phyloP scores from a whole-genome alignment of 2,888 invertebrate species.

The Acronicta alni region DNA sequence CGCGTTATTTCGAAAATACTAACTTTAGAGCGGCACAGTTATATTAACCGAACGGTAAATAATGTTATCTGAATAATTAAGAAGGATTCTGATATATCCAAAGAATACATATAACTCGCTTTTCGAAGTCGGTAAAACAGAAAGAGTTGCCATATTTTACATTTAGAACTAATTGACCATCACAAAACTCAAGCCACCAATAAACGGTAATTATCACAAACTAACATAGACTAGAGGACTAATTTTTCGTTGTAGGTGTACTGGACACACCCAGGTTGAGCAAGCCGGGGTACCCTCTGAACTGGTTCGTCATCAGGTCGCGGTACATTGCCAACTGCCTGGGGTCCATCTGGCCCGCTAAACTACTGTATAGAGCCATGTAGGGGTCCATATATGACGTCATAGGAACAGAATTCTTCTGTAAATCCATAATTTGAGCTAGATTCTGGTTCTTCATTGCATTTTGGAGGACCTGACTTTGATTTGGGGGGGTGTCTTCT shows the following conservation, averaged over 20 bases:
- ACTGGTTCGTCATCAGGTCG: slow-evolving; percentile 80
- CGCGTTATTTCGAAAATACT: too few relatives aligned
- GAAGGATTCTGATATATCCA: too few relatives aligned
- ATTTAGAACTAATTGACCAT: too few relatives aligned
- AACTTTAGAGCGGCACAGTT: too few relatives aligned
- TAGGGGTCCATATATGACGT: slow-evolving; percentile 79
- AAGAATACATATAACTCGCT: too few relatives aligned
- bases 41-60: too few relatives aligned
- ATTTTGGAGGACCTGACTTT: slow-evolving; percentile 20
- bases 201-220: slow-evolving; percentile 28
- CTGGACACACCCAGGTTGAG: slow-evolving; percentile 70
- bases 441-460: slow-evolving; percentile 40
- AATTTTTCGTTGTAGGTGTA: slow-evolving; percentile 85
- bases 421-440: slow-evolving; percentile 53
- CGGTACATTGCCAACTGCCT: slow-evolving; percentile 81
- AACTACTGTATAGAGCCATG: slow-evolving; percentile 79
- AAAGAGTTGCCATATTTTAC: too few relatives aligned
- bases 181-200: slow-evolving; percentile 19
- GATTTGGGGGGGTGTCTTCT: slow-evolving; percentile 71
- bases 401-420: slow-evolving; percentile 54
- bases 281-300: slow-evolving; percentile 75
- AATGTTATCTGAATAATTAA: too few relatives aligned
- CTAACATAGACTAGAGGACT: slow-evolving; percentile 61
- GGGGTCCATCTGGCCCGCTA: slow-evolving; percentile 81
- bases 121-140: too few relatives aligned